Evolutionary conservation across 2,888 invertebrate species (phyloP), one percentile per base, ranked within the genome.

Genomic region (Fissipunctia ypsillon): DNA sequence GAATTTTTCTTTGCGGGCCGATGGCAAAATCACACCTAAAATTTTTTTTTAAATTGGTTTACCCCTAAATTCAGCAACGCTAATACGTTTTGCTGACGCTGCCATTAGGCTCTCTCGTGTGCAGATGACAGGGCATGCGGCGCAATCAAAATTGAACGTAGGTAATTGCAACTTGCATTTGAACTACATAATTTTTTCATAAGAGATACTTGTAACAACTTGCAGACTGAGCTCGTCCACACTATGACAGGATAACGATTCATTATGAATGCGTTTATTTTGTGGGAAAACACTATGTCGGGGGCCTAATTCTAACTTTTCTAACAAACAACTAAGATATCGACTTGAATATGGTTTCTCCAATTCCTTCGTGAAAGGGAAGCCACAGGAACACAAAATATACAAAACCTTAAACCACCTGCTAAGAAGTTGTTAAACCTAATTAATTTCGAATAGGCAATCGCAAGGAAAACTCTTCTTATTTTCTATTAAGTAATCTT

Each of bases 401-500:
- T 68, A 64, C 52, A 57, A 4, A 14, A 14, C 69, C 25, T 52
- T 59, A 38, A 72, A 10, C 45, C 41, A 80, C 67, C 72, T 76
- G 56, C 38, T 38, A 61, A 71, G 48, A 76, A 80, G 31, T 75
- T 74, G 63, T 69, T 73, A 48, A 76, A 69, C n/a, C 25, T 73
- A 79, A 85, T 83, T 84, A 76, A 79, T 78, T 83, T 80, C 25
- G 66, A 84, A 83, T 79, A 76, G 70, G 65, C 77, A 83, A 77
- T 80, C 31, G 25, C 45, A 67, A 75, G 50, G 63, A 73, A 81
- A 87, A 84, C 80, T 87, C 83, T 86, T 80, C 68, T 78, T 80
- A 87, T 87, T 83, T 87, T 83, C 80, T 83, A 86, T 81, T 83
- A 86, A 78, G 85, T 75, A 78, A 78, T 80, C 78, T 83, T 71